phyloP scores from a whole-genome alignment of 2,113 vertebrate genomes.

The Catagonus wagneri region DNA sequence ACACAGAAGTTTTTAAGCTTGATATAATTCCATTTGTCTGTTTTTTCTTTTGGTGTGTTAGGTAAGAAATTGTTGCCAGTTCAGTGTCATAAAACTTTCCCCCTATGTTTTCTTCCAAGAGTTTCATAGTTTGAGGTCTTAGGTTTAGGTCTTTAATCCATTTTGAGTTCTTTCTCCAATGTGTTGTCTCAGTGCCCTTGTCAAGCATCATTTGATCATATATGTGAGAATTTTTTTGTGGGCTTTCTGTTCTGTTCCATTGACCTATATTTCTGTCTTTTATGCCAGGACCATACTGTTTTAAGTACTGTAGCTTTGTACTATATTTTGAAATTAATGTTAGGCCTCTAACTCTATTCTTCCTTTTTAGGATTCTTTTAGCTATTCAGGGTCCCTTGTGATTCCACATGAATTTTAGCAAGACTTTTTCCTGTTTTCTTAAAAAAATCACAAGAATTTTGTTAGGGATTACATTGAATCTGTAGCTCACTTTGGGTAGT shows the following conservation, averaged over 20 bases:
- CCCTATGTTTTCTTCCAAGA: neutral
- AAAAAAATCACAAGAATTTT: neutral
- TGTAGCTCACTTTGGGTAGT: neutral
- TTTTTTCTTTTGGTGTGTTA: neutral
- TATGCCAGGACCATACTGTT: neutral
- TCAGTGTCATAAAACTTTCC: neutral
- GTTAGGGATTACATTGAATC: neutral
- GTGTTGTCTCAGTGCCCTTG: neutral
- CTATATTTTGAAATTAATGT: neutral
- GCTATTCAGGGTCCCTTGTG: neutral
- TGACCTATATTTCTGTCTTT: neutral
- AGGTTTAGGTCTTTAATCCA: neutral
- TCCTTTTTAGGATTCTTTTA: constrained; percentile 17
- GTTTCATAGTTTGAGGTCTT: constrained; percentile 4
- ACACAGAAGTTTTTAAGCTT: constrained; percentile 15
- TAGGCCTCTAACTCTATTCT: neutral
- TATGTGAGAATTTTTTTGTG: neutral
- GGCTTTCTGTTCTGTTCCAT: neutral
- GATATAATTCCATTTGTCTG: neutral
- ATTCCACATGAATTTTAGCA: neutral
- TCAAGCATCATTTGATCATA: neutral
- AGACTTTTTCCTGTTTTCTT: neutral
- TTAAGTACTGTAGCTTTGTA: constrained; percentile 24
- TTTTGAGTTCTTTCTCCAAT: neutral
- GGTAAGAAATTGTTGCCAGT: neutral